Percentiles rank a stretch among this genome's conserved stretches.
Evolutionary conservation across 1,140 invertebrate genomes (phyloP).

Genomic region (Caerostris extrusa): DNA sequence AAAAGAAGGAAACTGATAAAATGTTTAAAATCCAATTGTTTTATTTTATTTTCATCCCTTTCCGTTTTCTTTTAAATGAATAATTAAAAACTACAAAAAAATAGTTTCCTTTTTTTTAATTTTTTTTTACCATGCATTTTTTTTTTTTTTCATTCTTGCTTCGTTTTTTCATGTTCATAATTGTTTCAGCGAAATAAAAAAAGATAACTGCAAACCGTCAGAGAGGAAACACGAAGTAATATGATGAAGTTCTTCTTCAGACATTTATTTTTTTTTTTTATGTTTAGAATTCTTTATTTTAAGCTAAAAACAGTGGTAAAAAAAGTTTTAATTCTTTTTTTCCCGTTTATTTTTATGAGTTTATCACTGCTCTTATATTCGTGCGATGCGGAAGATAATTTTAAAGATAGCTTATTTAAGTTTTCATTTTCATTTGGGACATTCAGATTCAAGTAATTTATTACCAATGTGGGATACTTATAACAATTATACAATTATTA

Average conservation of each 20-base stretch:
- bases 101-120: neutral
- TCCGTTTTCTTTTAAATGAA: conserved; percentile 66
- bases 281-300: conserved; percentile 1
- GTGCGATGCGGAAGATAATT: neutral
- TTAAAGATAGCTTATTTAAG: conserved; percentile 31
- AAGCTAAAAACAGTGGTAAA: conserved; percentile 8
- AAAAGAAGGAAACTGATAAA: conserved; percentile 71
- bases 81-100: conserved; percentile 71
- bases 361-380: neutral
- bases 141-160: neutral
- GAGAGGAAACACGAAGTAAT: conserved; percentile 46
- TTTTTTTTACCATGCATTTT: neutral
- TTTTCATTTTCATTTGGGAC: neutral
- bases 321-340: neutral
- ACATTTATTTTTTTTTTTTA: neutral
- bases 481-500: neutral
- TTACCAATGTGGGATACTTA: neutral
- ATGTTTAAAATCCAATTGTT: conserved; percentile 75
- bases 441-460: conserved; percentile 35
- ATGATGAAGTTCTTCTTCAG: conserved; percentile 47
- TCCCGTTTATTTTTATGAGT: neutral
- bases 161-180: neutral
- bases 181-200: conserved; percentile 59
- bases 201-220: conserved; percentile 57
- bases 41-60: conserved; percentile 15